Evolutionary conservation across 2,113 vertebrate species (phyloP).

Genomic region (Notechis scutatus): DNA sequence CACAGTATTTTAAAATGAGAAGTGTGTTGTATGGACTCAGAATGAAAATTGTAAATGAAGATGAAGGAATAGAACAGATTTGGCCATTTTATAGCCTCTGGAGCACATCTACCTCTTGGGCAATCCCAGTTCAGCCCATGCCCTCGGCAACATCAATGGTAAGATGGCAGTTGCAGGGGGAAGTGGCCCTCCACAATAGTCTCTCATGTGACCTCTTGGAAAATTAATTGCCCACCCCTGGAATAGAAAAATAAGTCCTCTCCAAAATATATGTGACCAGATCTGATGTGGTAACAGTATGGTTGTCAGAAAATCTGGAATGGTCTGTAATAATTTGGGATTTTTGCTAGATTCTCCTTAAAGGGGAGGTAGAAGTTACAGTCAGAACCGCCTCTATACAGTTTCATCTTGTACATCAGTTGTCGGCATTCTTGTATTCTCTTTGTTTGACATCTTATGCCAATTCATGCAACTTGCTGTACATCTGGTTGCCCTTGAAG

Average conservation of each 20-base stretch:
- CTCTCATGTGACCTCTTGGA: no score
- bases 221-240: no score
- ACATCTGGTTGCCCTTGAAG: neutral
- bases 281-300: neutral
- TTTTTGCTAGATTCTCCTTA: neutral
- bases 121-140: no score
- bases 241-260: neutral
- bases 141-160: no score
- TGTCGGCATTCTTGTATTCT: neutral
- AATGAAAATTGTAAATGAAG: no score
- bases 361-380: neutral
- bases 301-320: neutral
- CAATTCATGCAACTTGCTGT: neutral
- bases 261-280: neutral
- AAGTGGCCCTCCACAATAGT: no score
- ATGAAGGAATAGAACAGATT: no score
- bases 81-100: no score
- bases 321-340: neutral
- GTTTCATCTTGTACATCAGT: neutral
- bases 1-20: no score
- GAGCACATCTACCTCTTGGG: no score
- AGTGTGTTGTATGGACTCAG: no score
- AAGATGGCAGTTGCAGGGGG: no score
- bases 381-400: neutral
- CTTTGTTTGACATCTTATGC: neutral